Conservation (phyloP, 2,888 invertebrate genomes). For the Tachina grossa region DNA sequence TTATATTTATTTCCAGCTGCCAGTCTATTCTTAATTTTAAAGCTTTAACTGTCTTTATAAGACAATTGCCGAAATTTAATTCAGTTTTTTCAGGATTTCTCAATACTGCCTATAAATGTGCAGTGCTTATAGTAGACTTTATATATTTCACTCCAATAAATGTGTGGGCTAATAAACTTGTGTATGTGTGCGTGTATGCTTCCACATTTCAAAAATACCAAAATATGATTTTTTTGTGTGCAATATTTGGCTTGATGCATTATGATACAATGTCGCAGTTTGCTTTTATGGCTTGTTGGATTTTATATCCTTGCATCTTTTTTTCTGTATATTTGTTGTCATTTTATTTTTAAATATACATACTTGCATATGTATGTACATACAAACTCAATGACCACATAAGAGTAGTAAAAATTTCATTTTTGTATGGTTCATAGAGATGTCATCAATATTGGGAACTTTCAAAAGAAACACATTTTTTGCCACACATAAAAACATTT, state of each 20-base stretch:
- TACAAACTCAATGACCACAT: constrained; percentile 51
- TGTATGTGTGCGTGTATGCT: neutral
- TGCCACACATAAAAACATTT: neutral
- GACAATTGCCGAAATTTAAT: too few species aligned
- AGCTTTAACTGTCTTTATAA: too few species aligned
- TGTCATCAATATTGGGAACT: constrained; percentile 33
- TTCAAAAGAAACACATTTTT: neutral
- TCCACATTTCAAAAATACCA: constrained; percentile 7
- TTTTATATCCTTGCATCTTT: constrained; percentile 7
- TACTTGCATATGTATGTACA: neutral
- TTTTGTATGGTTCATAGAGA: constrained; percentile 32
- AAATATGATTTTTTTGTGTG: constrained; percentile 10
- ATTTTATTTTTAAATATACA: neutral
- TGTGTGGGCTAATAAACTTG: neutral
- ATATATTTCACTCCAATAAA: neutral
- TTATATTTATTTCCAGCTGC: too few species aligned
- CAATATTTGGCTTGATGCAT: constrained; percentile 45
- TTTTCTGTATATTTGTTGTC: neutral
- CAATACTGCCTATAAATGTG: neutral
- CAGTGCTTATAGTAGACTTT: neutral
- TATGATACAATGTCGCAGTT: constrained; percentile 64
- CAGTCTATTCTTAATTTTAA: too few species aligned
- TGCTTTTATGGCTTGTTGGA: constrained; percentile 51
- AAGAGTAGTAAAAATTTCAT: constrained; percentile 52
- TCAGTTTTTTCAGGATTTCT: too few species aligned